Percentiles rank a stretch among this genome's conserved stretches.
Evolutionary conservation across 2,113 vertebrate genomes (phyloP).

Genomic region (Thermophis baileyi): DNA sequence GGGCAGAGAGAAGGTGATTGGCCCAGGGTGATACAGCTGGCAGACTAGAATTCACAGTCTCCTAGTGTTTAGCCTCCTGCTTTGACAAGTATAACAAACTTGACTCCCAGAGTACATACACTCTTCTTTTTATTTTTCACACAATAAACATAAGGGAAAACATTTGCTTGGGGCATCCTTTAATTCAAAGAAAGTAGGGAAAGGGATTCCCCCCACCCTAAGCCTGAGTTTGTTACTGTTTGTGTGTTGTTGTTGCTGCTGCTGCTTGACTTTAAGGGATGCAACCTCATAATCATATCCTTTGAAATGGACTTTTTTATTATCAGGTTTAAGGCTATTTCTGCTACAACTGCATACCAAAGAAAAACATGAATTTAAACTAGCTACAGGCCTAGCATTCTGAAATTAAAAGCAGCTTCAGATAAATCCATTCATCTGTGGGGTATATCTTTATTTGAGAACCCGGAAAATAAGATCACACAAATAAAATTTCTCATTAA

Average conservation of each 20-base stretch:
- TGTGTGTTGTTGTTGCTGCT: background rate
- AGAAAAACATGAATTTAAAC: constrained; percentile 1
- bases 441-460: background rate
- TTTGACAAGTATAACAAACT: background rate
- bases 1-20: background rate
- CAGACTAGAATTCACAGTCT: background rate
- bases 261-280: background rate
- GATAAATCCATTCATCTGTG: background rate
- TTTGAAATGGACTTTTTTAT: constrained; percentile 4
- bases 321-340: background rate
- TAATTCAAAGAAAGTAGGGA: background rate
- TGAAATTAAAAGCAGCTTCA: background rate
- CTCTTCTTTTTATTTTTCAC: background rate
- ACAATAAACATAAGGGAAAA: background rate
- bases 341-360: background rate
- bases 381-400: background rate
- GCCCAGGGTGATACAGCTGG: background rate
- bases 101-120: background rate
- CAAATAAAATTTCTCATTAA: background rate
- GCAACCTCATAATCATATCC: background rate
- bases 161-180: background rate
- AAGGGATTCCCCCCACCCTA: rapidly evolving
- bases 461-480: background rate
- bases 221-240: background rate
- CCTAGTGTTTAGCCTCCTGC: background rate